Evolutionary conservation across 2,888 invertebrate genomes (phyloP), one percentile per base, ranked within the genome.

Genomic region (Plebejus anna): DNA sequence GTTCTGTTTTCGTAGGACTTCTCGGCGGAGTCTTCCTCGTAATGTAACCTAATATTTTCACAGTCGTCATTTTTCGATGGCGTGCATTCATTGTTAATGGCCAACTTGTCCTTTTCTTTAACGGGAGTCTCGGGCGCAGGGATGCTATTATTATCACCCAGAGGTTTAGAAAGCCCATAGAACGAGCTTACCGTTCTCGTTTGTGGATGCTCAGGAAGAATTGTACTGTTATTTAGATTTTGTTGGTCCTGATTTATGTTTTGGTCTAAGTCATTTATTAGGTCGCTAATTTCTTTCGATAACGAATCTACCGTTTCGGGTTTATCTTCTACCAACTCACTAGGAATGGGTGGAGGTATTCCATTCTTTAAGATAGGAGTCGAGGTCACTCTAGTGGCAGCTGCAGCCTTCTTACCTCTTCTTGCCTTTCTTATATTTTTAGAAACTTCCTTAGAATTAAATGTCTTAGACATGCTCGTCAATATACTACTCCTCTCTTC

Each of bases 381-480:
- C 38, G 84, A 78, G n/a, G 78, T 79, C 13, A 83, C 76, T 72
- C 83, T 83, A 2, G 88, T 84, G 36, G 89, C 86, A 5, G 88
- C 87, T 9, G 91, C 91, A 51, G 87, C 92, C 80, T 93, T 94
- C 76, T 91, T 86, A 38, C 94, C 94, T 59, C 94, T 86, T 76
- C 94, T 86, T 5, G 94, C 94, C 80, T 91, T 89, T 76, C 94
- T 88, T 76, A 94, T 94, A 85, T 93, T 94, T 82, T 94, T 94
- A 32, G 91, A 88, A 79, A 94, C 85, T 79, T 93, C 90, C 80
- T 91, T 92, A 76, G 94, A 91, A 84, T 94, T 94, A 86, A 94
- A 94, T 84, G 92, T 93, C 87, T 90, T 93, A 78, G 94, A 94
- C 94, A 94, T 94, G 86, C 94, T 92, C 85, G 89, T 92, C 85